Conservation (phyloP, 2,888 invertebrate species). For the Drosophila subsilvestris region DNA sequence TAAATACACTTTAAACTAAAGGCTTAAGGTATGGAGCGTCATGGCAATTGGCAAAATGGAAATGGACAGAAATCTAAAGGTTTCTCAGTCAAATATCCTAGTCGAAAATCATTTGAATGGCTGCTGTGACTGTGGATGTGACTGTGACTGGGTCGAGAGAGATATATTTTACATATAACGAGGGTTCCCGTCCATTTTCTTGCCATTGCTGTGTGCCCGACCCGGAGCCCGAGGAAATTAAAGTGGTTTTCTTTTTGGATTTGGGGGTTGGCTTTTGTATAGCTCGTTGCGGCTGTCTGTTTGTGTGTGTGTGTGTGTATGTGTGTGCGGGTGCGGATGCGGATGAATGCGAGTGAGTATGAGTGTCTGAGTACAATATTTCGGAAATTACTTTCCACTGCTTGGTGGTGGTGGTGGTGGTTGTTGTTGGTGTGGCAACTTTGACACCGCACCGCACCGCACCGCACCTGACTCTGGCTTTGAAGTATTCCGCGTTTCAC, state of each 20-base stretch:
- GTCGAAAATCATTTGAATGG: constrained; percentile 36
- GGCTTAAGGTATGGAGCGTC: constrained; percentile 47
- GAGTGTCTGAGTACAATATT: constrained; percentile 51
- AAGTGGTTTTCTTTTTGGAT: constrained; percentile 70
- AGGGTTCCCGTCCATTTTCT: constrained; percentile 9
- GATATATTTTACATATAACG: constrained; percentile 54
- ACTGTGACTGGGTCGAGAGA: constrained; percentile 39
- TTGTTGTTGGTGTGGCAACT: constrained; percentile 68
- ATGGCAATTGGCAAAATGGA: constrained; percentile 63
- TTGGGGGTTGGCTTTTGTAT: constrained; percentile 55
- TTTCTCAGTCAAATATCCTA: constrained; percentile 12
- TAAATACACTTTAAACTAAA: constrained; percentile 71
- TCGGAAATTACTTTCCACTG: constrained; percentile 77
- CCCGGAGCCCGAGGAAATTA: constrained; percentile 69
- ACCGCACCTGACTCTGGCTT: constrained; percentile 46
- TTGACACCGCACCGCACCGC: constrained; percentile 65
- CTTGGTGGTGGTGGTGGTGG: constrained; percentile 49
- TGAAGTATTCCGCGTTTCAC: constrained; percentile 51
- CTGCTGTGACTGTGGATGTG: constrained; percentile 42
- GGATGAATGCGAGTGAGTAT: constrained; percentile 15
- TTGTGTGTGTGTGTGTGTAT: constrained; percentile 42
- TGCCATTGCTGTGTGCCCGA: constrained; percentile 41
- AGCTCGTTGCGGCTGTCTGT: constrained; percentile 37
- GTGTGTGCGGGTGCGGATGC: constrained; percentile 16
- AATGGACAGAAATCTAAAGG: constrained; percentile 42